phyloP scores from a whole-genome alignment of 2,113 vertebrate species.

The Calonectris borealis region DNA sequence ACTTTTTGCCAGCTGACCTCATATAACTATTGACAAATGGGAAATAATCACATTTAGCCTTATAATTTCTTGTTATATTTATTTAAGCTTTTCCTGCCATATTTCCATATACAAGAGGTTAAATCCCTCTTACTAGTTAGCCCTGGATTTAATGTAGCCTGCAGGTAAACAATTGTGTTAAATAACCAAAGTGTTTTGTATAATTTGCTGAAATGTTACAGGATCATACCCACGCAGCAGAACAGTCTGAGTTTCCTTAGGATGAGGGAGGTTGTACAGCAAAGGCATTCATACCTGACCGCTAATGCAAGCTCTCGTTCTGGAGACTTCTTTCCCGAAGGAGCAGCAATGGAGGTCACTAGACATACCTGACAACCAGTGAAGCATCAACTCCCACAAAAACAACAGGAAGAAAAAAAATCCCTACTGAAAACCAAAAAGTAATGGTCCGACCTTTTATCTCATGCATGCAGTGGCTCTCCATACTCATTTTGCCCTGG shows the following conservation, averaged over 20 bases:
- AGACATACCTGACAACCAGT: constrained; percentile 14
- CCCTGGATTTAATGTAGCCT: constrained; percentile 46
- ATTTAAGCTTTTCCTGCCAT: constrained; percentile 42
- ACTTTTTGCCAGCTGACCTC: constrained; percentile 52
- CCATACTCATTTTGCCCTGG: not conserved
- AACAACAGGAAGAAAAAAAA: not conserved
- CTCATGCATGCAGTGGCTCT: not conserved
- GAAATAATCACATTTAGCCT: constrained; percentile 56
- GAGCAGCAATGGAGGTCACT: not conserved
- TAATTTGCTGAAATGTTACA: not conserved
- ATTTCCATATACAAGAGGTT: constrained; percentile 32
- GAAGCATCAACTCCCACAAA: constrained; percentile 46
- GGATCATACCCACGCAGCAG: not conserved
- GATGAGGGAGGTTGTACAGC: not conserved
- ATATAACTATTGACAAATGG: constrained; percentile 53
- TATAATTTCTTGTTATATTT: constrained; percentile 42
- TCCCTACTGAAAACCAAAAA: not conserved
- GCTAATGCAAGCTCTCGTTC: not conserved
- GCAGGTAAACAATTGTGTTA: constrained; percentile 33
- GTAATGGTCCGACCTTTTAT: not conserved
- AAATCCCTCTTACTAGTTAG: constrained; percentile 36
- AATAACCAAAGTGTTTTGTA: constrained; percentile 19
- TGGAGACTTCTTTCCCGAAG: not conserved
- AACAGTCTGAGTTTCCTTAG: not conserved
- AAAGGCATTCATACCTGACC: not conserved